phyloP scores from a whole-genome alignment of 2,797 vertebrate species.

The Lycodopsis pacificus region DNA sequence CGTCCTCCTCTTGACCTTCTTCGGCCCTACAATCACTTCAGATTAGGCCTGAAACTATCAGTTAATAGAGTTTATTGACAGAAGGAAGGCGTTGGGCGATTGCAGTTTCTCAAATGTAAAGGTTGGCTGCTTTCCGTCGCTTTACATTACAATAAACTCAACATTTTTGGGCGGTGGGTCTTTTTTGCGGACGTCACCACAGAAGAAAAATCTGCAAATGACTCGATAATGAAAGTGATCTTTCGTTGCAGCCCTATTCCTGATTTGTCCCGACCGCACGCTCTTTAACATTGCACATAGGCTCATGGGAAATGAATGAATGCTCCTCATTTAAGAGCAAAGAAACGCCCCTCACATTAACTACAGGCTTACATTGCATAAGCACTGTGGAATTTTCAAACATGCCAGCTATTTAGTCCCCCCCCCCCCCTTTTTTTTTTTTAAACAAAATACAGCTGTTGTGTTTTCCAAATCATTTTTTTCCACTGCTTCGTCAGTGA shows the following conservation, averaged over 20 bases:
- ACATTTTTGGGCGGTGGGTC: not conserved
- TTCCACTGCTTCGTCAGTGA: conserved; percentile 48
- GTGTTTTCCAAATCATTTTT: conserved; percentile 54
- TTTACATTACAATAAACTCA: not conserved
- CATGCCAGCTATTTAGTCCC: conserved; percentile 35
- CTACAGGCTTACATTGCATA: conserved; percentile 35
- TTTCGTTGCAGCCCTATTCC: not conserved
- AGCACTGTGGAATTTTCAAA: conserved; percentile 44
- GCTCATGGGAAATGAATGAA: not conserved
- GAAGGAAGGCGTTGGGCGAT: not conserved
- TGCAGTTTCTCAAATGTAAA: not conserved
- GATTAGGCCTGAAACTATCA: not conserved
- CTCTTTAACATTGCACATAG: not conserved
- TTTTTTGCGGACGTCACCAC: not conserved
- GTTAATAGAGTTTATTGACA: not conserved
- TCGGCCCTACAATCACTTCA: not conserved
- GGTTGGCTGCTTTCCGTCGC: not conserved
- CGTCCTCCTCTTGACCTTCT: conserved; percentile 12
- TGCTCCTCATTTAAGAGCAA: conserved; percentile 1
- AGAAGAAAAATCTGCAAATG: not conserved
- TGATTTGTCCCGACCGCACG: not conserved
- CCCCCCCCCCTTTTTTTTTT: no score
- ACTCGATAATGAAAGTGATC: not conserved
- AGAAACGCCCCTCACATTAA: conserved; percentile 20
- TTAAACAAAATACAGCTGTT: conserved; percentile 51